Conservation (phyloP, 2,797 vertebrate genomes). For the Taenioides sp. region DNA sequence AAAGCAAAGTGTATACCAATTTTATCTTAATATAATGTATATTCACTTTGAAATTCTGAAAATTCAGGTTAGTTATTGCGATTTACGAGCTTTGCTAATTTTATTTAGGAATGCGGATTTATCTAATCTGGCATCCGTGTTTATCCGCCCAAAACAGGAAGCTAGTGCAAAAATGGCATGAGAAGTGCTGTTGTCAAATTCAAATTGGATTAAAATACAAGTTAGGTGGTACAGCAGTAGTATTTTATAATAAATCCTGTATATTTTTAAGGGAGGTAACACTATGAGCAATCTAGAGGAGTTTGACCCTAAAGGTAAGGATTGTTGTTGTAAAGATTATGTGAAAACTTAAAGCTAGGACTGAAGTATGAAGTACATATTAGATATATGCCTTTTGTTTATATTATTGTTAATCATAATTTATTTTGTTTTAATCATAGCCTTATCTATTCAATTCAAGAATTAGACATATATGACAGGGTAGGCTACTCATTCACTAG, state of each 20-base stretch:
- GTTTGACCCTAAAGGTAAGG: conserved; percentile 78
- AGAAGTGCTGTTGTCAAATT: neutral
- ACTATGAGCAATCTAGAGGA: conserved; percentile 53
- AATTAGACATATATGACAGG: too few species aligned
- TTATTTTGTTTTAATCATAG: too few species aligned
- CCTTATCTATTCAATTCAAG: too few species aligned
- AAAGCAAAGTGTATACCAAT: neutral
- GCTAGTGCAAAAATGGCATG: neutral
- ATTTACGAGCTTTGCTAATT: neutral
- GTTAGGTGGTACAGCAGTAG: neutral
- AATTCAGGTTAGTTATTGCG: neutral
- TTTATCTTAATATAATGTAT: too few species aligned
- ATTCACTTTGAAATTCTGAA: neutral
- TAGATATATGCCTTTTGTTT: too few species aligned
- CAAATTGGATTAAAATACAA: neutral
- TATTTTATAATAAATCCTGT: neutral
- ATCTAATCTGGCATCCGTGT: conserved; percentile 13
- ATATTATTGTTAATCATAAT: too few species aligned
- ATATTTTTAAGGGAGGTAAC: neutral
- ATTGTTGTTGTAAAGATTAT: neutral
- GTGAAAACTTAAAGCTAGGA: neutral
- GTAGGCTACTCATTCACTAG: too few species aligned
- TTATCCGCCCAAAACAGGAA: conserved; percentile 47
- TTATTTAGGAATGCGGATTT: neutral
- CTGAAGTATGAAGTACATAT: neutral